These are phyloP conservation scores for Anguilla marmorata DNA, from an alignment of 2,797 vertebrate species.

Conservation along the genomic window DNA sequence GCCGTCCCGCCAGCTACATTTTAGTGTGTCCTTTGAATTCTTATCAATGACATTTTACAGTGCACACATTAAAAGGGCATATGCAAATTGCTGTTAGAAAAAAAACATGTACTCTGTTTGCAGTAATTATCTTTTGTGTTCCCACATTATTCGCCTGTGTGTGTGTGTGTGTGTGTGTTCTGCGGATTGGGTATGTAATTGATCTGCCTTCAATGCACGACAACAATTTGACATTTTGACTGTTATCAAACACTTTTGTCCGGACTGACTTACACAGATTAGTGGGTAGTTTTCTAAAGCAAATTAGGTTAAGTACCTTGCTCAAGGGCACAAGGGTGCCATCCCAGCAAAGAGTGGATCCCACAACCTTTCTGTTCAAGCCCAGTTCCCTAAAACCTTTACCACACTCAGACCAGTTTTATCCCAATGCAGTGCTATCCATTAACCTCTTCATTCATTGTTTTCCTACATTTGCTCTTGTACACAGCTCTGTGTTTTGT, in stretches of 20 bases:
- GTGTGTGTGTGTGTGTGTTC: background rate
- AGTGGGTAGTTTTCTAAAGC: background rate
- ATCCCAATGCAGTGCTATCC: no score
- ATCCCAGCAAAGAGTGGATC: background rate
- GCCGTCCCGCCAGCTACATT: slow-evolving; percentile 11
- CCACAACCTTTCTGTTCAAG: background rate
- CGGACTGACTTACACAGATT: background rate
- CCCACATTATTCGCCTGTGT: slow-evolving; percentile 22
- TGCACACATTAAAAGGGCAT: slow-evolving; percentile 13
- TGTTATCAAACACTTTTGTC: background rate
- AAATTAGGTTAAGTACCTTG: background rate
- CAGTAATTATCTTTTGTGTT: slow-evolving; percentile 25
- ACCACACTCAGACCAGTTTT: no score
- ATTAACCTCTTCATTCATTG: background rate
- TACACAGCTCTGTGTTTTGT: background rate
- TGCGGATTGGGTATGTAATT: background rate
- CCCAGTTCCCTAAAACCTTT: no score
- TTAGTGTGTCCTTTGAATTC: slow-evolving; percentile 2
- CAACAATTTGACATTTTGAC: background rate
- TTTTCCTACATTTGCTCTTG: background rate
- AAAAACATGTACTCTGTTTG: background rate
- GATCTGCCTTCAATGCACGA: background rate
- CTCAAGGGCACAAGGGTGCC: background rate
- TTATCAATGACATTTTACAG: slow-evolving; percentile 13
- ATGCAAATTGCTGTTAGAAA: background rate